These are phyloP conservation scores for Kradibia gibbosae DNA, from an alignment of 1,140 invertebrate species.

Conservation along the genomic window DNA sequence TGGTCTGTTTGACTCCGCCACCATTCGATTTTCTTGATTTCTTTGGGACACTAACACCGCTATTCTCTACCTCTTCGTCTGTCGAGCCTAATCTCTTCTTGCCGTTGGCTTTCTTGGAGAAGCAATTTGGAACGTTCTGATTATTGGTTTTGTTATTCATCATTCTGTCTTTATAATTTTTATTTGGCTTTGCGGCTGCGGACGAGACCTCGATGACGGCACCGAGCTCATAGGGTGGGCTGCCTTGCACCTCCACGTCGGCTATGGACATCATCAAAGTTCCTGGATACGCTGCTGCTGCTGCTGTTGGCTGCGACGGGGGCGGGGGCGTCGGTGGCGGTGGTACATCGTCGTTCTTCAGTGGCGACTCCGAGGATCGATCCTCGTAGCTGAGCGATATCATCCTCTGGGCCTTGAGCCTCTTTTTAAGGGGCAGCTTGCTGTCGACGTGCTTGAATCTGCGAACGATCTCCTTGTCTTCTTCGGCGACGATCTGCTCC, in stretches of 20 bases:
- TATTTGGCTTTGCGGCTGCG: background rate
- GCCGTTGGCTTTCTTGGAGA: slow-evolving; percentile 16
- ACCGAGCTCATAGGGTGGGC: slow-evolving; percentile 18
- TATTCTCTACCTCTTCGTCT: slow-evolving; percentile 20
- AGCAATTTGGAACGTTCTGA: slow-evolving; percentile 41
- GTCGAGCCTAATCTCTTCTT: background rate
- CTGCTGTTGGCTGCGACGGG: background rate
- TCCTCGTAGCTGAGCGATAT: slow-evolving; percentile 53
- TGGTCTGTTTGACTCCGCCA: slow-evolving; percentile 47
- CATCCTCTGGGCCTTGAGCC: slow-evolving; percentile 62
- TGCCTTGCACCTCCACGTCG: slow-evolving; percentile 48
- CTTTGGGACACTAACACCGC: background rate
- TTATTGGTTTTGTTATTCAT: slow-evolving; percentile 32
- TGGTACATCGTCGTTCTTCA: slow-evolving; percentile 48
- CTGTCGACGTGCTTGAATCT: slow-evolving; percentile 53
- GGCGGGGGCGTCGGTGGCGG: slow-evolving; percentile 7
- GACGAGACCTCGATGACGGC: slow-evolving; percentile 25
- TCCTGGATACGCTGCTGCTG: slow-evolving; percentile 56
- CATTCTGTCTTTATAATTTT: background rate
- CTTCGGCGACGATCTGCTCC: slow-evolving; percentile 51
- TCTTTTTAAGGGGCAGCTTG: slow-evolving; percentile 67
- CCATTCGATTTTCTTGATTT: slow-evolving; percentile 18
- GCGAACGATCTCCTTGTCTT: slow-evolving; percentile 42
- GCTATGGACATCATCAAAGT: slow-evolving; percentile 64
- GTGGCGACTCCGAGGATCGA: slow-evolving; percentile 33